Conservation (phyloP, 2,113 vertebrate genomes). For the pig (Sus scrofa) region DNA sequence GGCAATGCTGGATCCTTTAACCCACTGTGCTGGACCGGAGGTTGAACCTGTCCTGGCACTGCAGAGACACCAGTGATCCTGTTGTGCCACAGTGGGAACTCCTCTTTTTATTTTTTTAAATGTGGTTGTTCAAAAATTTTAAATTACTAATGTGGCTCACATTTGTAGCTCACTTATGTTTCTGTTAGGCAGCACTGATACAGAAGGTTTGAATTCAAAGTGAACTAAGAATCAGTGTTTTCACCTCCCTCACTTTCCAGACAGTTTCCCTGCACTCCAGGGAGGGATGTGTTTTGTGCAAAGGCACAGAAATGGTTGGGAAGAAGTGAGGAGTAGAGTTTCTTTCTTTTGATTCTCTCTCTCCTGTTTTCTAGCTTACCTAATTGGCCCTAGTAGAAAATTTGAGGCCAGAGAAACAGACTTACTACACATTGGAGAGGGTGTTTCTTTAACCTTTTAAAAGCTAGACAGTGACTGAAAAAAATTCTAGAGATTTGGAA, state of each 20-base stretch:
- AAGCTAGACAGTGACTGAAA: neutral
- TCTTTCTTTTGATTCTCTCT: neutral
- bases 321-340: neutral
- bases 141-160: neutral
- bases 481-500: neutral
- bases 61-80: no score
- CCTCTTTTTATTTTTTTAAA: neutral
- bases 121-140: neutral
- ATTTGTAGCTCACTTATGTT: neutral
- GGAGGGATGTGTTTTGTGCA: neutral
- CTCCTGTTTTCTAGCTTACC: neutral
- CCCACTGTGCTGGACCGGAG: no score
- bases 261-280: neutral
- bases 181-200: neutral
- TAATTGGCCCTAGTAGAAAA: neutral
- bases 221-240: neutral
- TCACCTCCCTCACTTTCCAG: neutral
- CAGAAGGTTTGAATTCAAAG: neutral
- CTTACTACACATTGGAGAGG: neutral
- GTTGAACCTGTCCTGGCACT: no score
- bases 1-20: no score
- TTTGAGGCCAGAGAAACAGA: neutral
- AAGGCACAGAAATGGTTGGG: neutral
- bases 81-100: no score
- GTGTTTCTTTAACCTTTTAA: constrained; percentile 34